Base-by-base conservation (phyloP, 1,140 invertebrate species). In the Drosophila albomicans region DNA sequence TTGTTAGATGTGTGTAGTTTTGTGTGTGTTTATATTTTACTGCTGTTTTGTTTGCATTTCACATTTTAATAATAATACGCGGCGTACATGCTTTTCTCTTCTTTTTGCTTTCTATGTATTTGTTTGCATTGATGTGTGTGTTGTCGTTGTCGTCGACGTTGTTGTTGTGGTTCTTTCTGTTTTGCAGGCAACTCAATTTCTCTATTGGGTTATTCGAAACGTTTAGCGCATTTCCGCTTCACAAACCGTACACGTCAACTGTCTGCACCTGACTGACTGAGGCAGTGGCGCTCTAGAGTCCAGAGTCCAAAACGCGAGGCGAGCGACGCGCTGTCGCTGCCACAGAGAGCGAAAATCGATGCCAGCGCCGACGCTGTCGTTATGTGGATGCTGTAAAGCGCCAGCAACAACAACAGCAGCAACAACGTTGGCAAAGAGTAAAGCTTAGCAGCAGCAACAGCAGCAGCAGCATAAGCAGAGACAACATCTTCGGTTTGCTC, bases 221-320 rank as follows among this genome's bases (percentile, higher is more conserved):
- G 56, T 54, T 66, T 48, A 76, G 71, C 82, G 69, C 76, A 32
- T 63, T 79, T 77, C 89, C 90, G 90, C 79, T 82, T 65, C 73
- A 87, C 89, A 81, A 91, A 91, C 91, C 91, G 87, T 82, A 82
- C 91, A 89, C 91, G 91, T 91, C 91, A 91, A 92, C 91, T 92
- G 91, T 91, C 91, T 92, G 87, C 91, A 92, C 87, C 91, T 92
- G 87, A 92, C 91, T 90, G 81, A 90, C 72, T 69, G 64, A 65
- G 30, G 35, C 62, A 70, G 71, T 56, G 38, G 46, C 46, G 46
- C 46, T 49, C 67, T 46, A 32, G 5, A 38, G 54, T 43, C 63
- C 63, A 38, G 45, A 46, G 61, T 30, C 69, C 45, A 65, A 25
- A 25, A 72, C 54, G 57, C 54, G 57, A 76, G 45, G 38, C 15